Evolutionary conservation across 2,888 invertebrate species (phyloP).

Genomic region (Latheticus oryzae): DNA sequence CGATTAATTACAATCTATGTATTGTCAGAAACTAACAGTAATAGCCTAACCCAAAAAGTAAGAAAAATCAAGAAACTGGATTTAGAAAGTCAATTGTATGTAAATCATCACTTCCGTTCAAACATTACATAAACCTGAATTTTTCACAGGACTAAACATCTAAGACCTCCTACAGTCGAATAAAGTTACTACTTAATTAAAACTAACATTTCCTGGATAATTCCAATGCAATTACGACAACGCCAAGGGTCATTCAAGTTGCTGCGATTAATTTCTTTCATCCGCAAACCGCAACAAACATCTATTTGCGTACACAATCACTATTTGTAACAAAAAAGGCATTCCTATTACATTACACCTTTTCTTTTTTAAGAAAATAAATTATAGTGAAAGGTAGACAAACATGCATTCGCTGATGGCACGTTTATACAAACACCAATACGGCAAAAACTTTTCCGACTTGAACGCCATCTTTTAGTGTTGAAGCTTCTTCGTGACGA

Average conservation of each 20-base stretch:
- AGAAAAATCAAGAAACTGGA: slow-evolving; percentile 46
- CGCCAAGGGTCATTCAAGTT: slow-evolving; percentile 6
- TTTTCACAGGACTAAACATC: not conserved
- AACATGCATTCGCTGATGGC: slow-evolving; percentile 25
- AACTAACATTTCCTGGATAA: slow-evolving; percentile 9
- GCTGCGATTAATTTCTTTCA: slow-evolving; percentile 13
- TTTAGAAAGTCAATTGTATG: slow-evolving; percentile 47
- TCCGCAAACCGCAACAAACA: slow-evolving; percentile 2
- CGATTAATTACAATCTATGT: slow-evolving; percentile 25
- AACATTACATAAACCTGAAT: no score
- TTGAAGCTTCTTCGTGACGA: not conserved
- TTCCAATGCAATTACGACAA: slow-evolving; percentile 2
- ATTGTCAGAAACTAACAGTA: slow-evolving; percentile 8
- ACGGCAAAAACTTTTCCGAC: slow-evolving; percentile 17
- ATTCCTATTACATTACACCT: slow-evolving; percentile 22
- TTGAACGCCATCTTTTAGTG: slow-evolving; percentile 25
- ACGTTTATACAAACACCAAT: slow-evolving; percentile 27
- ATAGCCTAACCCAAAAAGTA: slow-evolving; percentile 8
- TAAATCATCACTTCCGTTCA: slow-evolving; percentile 44
- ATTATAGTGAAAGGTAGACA: slow-evolving; percentile 30
- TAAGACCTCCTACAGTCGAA: not conserved
- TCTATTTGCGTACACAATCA: slow-evolving; percentile 15
- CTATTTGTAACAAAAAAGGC: slow-evolving; percentile 16
- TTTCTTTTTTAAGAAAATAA: slow-evolving; percentile 8
- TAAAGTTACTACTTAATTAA: slow-evolving; percentile 1